Evolutionary conservation across 2,113 vertebrate species (phyloP), one percentile per base, ranked within the genome.

Genomic region (Dipodomys ordii): DNA sequence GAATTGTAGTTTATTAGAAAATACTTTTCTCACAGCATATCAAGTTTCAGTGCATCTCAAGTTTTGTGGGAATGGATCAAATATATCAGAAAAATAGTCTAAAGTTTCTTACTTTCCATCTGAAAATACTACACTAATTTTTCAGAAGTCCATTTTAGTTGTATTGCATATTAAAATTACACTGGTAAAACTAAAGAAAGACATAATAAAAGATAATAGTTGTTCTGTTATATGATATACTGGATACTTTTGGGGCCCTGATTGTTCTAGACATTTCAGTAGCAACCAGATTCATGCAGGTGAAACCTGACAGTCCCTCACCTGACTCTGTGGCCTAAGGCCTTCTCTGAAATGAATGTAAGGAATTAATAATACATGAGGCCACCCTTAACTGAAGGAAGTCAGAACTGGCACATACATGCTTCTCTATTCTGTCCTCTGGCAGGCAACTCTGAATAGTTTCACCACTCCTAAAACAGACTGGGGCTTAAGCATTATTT

Each of bases 1-100:
- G 87, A 96, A 91, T 88, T 95, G 89, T 92, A 87, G 65, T 91
- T 96, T 94, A 95, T 95, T 95, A 97, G 95, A 95, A 97, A 97
- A 96, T 95, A 81, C 85, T 87, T 93, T 97, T 95, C 96, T 97
- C 92, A 94, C 91, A 94, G 91, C 91, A 83, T 95, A 92, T 97
- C 82, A 95, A 30, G 60, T 97, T 96, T 96, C 96, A 65, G 15
- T 88, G 60, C 85, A 74, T 93, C 95, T 97, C 94, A 93, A 80
- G 88, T 93, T 97, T 94, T 97, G 86, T 96, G 96, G 90, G 93
- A 97, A 95, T 96, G 83, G 76, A 96, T 94, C 80, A 93, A 90
- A 87, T 79, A 78, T 25, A 93, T 85, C 44, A 76, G 89, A 95
- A 96, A 57, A 94, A 44, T 92, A 93, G 62, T 73, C 81, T 81